These are phyloP conservation scores for Nemapogon koenigi DNA, from an alignment of 2,888 invertebrate genomes.

Conservation along the genomic window DNA sequence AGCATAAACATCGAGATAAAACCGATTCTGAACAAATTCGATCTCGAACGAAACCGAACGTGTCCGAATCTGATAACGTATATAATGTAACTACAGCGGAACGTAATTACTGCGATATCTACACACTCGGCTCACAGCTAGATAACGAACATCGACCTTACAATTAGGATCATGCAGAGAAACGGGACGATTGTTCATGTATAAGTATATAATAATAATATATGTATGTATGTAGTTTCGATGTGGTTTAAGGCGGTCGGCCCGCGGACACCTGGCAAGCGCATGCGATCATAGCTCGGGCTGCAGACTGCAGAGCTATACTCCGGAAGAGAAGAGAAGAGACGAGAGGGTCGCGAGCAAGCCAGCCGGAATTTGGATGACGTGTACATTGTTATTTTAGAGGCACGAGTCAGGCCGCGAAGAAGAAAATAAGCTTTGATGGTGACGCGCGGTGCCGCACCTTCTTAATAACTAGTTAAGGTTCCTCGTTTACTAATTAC, in stretches of 20 bases:
- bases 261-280: not conserved
- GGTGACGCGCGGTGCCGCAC: not conserved
- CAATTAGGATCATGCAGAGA: conserved; percentile 48
- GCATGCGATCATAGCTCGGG: not conserved
- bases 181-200: conserved; percentile 29
- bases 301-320: not conserved
- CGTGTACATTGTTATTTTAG: conserved; percentile 62
- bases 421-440: not conserved
- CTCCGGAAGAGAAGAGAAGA: conserved; percentile 18
- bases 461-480: not conserved
- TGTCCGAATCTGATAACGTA: too few relatives aligned
- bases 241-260: conserved; percentile 60
- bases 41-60: conserved; percentile 20
- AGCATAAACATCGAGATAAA: conserved; percentile 48
- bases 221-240: conserved; percentile 51
- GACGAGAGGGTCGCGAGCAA: conserved; percentile 25
- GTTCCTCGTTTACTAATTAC: not conserved
- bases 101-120: too few relatives aligned
- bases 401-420: conserved; percentile 25
- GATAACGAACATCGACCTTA: conserved; percentile 52
- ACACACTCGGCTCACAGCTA: conserved; percentile 33
- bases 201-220: conserved; percentile 31
- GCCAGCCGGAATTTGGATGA: conserved; percentile 59
- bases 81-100: too few relatives aligned
- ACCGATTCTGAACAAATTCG: conserved; percentile 26